Base-by-base conservation (phyloP, 2,888 invertebrate species). In the Phytoseiulus persimilis region DNA sequence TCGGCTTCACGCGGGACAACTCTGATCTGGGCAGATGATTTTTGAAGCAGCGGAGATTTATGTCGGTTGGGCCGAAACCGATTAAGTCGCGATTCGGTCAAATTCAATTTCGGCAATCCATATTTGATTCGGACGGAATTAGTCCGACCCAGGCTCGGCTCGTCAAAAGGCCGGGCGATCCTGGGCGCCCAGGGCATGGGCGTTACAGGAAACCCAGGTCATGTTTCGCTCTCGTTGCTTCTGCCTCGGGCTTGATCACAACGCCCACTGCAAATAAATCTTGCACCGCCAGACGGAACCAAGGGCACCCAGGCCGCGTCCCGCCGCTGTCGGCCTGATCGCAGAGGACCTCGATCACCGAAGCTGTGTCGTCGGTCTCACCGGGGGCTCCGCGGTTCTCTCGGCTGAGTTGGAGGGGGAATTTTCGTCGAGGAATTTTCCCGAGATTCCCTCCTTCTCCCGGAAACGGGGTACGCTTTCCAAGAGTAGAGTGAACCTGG, bases 201-300 rank as follows among this genome's bases (percentile, higher is more conserved):
- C 65, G 65, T 65, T 65, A 65, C 65, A 65, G 65, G 65, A 65
- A 65, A 65, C 65, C 28, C 65, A 65, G 65, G 65, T 65, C 65
- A 65, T 65, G 65, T 65, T 65, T 65, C 65, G 65, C 11, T 65
- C 28, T 28, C 65, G 28, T 23, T 65, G 18, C 18, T 65, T 65
- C 28, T 28, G 65, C 65, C 65, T 65, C 65, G 65, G 28, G 65
- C 65, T 65, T 14, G 65, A 65, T 65, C 65, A 65, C 65, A 65
- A 65, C 65, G 65, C 65, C 65, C 65, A 65, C 65, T 65, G 65
- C 65, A 65, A 65, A 65, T 65, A 65, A 65, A 65, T 65, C 65
- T 65, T 65, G 65, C 65, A 65, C 65, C 1, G 65, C 65, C 65
- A 65, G 65, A 65, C 65, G 65, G 65, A 65, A 65, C 28, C 65